Conservation (phyloP, 1,140 invertebrate species). For the Stegodyphus dumicola region DNA sequence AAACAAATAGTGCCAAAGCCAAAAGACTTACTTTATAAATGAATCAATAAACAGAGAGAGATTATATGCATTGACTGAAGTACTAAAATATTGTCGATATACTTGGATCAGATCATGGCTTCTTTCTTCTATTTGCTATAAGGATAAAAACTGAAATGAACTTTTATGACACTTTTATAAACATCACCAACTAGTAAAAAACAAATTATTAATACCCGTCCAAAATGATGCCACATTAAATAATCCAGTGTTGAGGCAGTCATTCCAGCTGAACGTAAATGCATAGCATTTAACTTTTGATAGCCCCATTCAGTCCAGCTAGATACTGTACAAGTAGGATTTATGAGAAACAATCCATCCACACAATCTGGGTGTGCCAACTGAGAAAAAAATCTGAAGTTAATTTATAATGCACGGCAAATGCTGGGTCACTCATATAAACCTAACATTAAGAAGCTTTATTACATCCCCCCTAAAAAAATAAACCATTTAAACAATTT, state of each 20-base stretch:
- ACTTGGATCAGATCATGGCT: conserved; percentile 94
- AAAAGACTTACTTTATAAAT: conserved; percentile 75
- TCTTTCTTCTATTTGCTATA: conserved; percentile 76
- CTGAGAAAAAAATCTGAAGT: conserved; percentile 64
- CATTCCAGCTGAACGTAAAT: conserved; percentile 78
- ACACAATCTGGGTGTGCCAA: conserved; percentile 80
- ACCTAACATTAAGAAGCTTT: too few relatives aligned
- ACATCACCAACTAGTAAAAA: background rate
- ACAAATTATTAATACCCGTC: conserved; percentile 74
- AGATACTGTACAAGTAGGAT: conserved; percentile 91
- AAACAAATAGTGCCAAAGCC: too few relatives aligned
- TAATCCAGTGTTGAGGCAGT: conserved; percentile 97
- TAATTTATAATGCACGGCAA: too few relatives aligned
- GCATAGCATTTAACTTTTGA: conserved; percentile 92
- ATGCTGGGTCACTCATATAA: too few relatives aligned
- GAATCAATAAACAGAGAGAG: conserved; percentile 95
- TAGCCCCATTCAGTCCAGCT: conserved; percentile 99
- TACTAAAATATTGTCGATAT: conserved; percentile 89
- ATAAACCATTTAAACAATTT: too few relatives aligned
- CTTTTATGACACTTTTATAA: background rate
- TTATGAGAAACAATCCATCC: conserved; percentile 92
- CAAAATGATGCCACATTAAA: conserved; percentile 99
- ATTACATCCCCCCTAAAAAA: too few relatives aligned
- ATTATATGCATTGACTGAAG: conserved; percentile 92
- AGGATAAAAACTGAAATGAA: background rate